Evolutionary conservation across 2,113 vertebrate species (phyloP).

Genomic region (Dicaeum eximium): DNA sequence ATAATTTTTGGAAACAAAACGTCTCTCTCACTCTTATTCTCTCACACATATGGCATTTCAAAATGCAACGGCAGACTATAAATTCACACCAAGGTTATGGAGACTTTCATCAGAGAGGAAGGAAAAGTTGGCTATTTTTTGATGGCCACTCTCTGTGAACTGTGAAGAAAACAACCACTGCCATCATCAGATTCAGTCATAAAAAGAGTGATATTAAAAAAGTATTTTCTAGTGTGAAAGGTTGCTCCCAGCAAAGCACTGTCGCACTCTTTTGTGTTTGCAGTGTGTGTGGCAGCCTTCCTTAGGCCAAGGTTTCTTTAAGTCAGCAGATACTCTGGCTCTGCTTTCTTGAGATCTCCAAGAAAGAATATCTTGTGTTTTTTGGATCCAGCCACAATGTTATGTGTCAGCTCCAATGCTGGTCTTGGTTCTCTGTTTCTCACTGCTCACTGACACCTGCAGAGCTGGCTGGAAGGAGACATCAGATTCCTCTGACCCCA

Average conservation of each 20-base stretch:
- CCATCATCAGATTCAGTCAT: background rate
- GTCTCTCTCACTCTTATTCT: background rate
- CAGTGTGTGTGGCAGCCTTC: background rate
- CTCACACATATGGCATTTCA: background rate
- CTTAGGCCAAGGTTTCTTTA: background rate
- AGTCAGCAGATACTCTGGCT: background rate
- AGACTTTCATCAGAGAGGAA: background rate
- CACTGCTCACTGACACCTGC: background rate
- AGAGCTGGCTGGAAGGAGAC: background rate
- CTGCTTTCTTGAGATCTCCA: background rate
- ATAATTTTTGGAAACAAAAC: conserved; percentile 1
- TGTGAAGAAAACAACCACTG: conserved; percentile 20
- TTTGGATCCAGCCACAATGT: background rate
- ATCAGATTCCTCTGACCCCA: background rate
- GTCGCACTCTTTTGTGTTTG: rapidly evolving
- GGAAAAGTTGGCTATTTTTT: conserved; percentile 15
- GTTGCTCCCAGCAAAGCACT: background rate
- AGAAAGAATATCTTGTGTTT: background rate
- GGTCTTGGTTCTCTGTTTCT: background rate
- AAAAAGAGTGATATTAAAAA: background rate
- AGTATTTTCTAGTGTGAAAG: background rate
- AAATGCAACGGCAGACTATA: background rate
- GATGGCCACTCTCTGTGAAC: background rate
- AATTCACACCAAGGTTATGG: conserved; percentile 52
- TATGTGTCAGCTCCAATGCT: rapidly evolving